Evolutionary conservation across 2,113 vertebrate genomes (phyloP).

Genomic region (Glaucomys volans): DNA sequence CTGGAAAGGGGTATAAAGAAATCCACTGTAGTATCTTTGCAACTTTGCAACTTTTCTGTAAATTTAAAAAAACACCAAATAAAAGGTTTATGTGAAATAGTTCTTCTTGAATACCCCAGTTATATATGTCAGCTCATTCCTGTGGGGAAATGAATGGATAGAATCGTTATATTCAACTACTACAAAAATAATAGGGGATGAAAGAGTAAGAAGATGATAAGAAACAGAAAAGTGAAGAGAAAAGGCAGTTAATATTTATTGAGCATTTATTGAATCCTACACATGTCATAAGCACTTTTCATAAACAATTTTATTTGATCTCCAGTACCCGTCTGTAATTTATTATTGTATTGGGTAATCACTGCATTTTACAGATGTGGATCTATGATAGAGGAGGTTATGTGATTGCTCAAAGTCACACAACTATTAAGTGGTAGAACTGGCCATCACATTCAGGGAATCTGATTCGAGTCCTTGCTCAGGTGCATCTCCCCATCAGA

Average conservation of each 20-base stretch:
- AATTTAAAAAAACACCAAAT: neutral
- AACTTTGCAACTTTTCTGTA: neutral
- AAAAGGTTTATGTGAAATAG: neutral
- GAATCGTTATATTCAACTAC: neutral
- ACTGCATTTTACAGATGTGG: neutral
- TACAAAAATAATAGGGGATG: neutral
- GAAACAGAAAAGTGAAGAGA: neutral
- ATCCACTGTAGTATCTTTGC: neutral
- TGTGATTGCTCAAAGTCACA: neutral
- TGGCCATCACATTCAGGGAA: neutral
- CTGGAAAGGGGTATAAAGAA: neutral
- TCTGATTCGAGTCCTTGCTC: neutral
- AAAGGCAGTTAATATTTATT: neutral
- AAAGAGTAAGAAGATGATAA: neutral
- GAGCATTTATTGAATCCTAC: neutral
- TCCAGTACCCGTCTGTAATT: neutral
- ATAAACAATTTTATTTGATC: neutral
- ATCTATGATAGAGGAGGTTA: neutral
- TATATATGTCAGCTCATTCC: neutral
- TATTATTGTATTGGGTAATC: neutral
- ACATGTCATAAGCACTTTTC: neutral
- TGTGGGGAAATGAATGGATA: neutral
- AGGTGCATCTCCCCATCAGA: neutral
- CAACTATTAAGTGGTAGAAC: neutral
- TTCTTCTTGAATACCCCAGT: neutral